These are phyloP conservation scores for Notodonta dromedarius DNA, from an alignment of 2,888 invertebrate genomes.

Conservation along the genomic window DNA sequence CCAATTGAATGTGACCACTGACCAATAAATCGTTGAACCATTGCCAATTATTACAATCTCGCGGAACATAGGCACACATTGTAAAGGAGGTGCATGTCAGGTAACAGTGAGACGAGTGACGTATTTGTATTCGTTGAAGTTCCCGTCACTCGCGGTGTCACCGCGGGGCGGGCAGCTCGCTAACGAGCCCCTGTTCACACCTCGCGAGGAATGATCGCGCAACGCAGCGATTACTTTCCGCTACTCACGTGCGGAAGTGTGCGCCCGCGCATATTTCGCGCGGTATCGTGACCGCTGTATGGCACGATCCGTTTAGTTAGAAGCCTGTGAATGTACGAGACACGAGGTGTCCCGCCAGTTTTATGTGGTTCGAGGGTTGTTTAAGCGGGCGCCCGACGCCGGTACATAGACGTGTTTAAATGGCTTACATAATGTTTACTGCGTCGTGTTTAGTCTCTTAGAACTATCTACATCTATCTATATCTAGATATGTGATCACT, in stretches of 20 bases:
- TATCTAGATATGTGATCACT: neutral
- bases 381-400: slow-evolving; percentile 14
- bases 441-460: neutral
- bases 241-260: slow-evolving; percentile 12
- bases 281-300: slow-evolving; percentile 23
- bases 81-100: neutral
- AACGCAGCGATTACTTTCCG: slow-evolving; percentile 8
- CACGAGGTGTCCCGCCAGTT: slow-evolving; percentile 10
- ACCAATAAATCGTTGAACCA: too few species aligned
- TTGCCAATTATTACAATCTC: slow-evolving; percentile 2
- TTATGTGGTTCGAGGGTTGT: slow-evolving; percentile 14
- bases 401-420: slow-evolving; percentile 7
- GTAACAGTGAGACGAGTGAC: neutral
- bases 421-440: neutral
- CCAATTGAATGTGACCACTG: neutral
- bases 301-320: slow-evolving; percentile 17
- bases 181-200: neutral
- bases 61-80: neutral
- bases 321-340: neutral
- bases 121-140: neutral
- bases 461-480: too few species aligned
- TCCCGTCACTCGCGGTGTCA: slow-evolving; percentile 18
- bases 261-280: slow-evolving; percentile 12
- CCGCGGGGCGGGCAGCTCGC: slow-evolving; percentile 4
- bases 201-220: slow-evolving; percentile 6